phyloP scores from a whole-genome alignment of 2,797 vertebrate species.

The Falco peregrinus region DNA sequence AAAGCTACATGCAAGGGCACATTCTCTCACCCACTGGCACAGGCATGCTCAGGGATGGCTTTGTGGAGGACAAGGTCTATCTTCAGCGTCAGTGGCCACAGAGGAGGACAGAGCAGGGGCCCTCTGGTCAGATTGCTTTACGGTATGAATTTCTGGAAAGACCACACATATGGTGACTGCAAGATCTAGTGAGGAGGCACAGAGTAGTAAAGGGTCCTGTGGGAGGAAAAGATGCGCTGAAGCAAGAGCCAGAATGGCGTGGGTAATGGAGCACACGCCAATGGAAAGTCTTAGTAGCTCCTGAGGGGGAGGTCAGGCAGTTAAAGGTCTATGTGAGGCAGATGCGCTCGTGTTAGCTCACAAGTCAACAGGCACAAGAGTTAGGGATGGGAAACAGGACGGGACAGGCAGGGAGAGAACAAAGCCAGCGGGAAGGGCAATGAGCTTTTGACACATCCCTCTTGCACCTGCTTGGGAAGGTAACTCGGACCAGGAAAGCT shows the following conservation, averaged over 20 bases:
- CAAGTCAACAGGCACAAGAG: not conserved
- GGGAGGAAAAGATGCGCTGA: not conserved
- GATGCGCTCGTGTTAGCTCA: not conserved
- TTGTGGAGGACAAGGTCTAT: constrained; percentile 16
- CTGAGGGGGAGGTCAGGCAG: not conserved
- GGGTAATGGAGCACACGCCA: not conserved
- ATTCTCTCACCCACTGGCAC: constrained; percentile 72
- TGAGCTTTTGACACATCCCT: not conserved
- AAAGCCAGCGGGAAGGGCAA: not conserved
- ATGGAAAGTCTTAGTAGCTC: not conserved
- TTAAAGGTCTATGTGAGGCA: not conserved
- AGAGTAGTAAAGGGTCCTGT: not conserved
- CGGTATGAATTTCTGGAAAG: not conserved
- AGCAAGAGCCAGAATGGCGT: not conserved
- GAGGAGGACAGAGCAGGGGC: not conserved
- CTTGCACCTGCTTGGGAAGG: not conserved
- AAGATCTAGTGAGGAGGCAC: not conserved
- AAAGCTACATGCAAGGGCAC: constrained; percentile 66
- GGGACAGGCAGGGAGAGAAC: not conserved
- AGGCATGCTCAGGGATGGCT: not conserved
- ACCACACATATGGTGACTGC: not conserved
- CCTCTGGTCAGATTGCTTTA: not conserved
- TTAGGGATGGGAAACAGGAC: not conserved
- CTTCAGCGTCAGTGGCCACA: constrained; percentile 10
- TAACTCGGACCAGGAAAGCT: not conserved